Evolutionary conservation across 2,113 vertebrate species (phyloP), one percentile per base, ranked within the genome.

Genomic region (Mesitornis unicolor): DNA sequence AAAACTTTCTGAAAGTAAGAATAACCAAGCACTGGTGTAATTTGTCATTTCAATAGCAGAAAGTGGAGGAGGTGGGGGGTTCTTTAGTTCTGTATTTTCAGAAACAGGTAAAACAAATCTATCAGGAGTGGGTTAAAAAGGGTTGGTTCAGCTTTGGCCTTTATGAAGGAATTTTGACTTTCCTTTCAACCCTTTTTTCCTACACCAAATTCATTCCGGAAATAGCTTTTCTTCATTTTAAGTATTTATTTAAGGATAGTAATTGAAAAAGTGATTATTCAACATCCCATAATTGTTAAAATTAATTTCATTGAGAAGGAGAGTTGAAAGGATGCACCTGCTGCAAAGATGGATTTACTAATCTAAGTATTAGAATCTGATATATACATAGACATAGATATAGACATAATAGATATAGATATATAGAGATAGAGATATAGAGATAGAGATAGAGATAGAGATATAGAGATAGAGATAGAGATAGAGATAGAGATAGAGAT

Each of bases 11-110:
- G 28, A 43, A 92, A 71, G 6, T 36, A 51, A 79, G 17, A 57
- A 19, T 36, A 57, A 60, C 16, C n/a, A 81, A 73, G 3, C 19
- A 20, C 16, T 61, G 21, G 8, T 33, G 33, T 29, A 48, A 45
- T 67, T 75, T 63, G 1, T 21, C 4, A 45, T 82, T 92, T 83
- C 53, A 31, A 5, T 48, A 36, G 7, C 5, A 73, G 21, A 71
- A 68, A 71, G 26, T 33, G 13, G 28, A 60, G 6, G 6, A 0
- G 2, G 1, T 36, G 11, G 10, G 9, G 5, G 7, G 3, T 51
- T 69, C 5, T 16, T 67, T 35, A 47, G 21, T 56, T 83, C 42
- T 80, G 10, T n/a, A 28, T 88, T 90, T 93, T 95, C 36, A 48
- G 31, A 40, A 88, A 19, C 7, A 83, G 3, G 5, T 56, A 51